Evolutionary conservation across 2,797 vertebrate species (phyloP).

Genomic region (Synanceia verrucosa): DNA sequence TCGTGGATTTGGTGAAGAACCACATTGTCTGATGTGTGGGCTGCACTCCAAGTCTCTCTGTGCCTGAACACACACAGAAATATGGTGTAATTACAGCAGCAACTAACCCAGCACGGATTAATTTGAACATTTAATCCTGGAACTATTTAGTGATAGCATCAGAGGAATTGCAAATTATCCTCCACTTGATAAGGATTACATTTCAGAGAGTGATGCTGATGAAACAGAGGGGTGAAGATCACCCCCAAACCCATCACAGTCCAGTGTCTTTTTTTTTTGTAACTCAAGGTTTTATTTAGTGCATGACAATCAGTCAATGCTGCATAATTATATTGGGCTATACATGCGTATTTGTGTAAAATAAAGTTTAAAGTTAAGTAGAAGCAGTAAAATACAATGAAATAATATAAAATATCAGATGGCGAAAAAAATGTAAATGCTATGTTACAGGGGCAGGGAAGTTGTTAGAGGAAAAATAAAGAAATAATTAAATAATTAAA

Average conservation of each 20-base stretch:
- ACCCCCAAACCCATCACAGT: not conserved
- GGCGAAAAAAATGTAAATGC: too few relatives aligned
- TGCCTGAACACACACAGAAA: constrained; percentile 16
- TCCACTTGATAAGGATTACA: constrained; percentile 4
- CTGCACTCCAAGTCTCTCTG: constrained; percentile 31
- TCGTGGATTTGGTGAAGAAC: constrained; percentile 20
- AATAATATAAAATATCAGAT: too few relatives aligned
- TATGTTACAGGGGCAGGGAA: too few relatives aligned
- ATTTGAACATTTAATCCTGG: constrained; percentile 32
- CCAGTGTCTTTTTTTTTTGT: not conserved
- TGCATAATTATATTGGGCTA: too few relatives aligned
- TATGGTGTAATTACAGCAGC: constrained; percentile 17
- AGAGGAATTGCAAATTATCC: constrained; percentile 5
- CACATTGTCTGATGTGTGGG: constrained; percentile 47
- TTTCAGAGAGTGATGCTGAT: not conserved
- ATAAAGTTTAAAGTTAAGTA: too few relatives aligned
- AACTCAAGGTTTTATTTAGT: too few relatives aligned
- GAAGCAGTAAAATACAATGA: too few relatives aligned
- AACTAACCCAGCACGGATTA: not conserved
- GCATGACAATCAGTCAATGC: too few relatives aligned
- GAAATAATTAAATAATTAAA: too few relatives aligned
- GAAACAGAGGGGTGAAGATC: not conserved
- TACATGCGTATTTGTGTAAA: too few relatives aligned
- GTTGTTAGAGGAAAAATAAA: too few relatives aligned
- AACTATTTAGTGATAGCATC: constrained; percentile 24